Base-by-base conservation (phyloP, 35 echinoderm and acorn worm species). In the Apostichopus parvimensis region DNA sequence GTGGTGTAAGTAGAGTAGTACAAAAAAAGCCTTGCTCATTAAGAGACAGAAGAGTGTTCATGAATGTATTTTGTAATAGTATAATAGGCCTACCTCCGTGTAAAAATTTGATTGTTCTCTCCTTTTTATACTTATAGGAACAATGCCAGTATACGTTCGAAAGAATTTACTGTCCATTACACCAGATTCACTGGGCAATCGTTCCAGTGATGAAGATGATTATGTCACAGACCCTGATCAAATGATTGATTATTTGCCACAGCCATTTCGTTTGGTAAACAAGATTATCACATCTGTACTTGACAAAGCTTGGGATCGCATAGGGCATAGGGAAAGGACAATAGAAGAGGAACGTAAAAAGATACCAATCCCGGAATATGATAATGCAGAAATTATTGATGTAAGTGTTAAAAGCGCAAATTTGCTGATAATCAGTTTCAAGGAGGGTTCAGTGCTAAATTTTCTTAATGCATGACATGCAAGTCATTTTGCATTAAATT, bases 91-190 rank as follows among this genome's bases (percentile, higher is more conserved):
- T 45, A 45, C 34, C 34, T 45, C 3, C 34, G 34, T 75, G 71
- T 75, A 75, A 18, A 20, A 2, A 10, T 82, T 15, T 82, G 6
- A 82, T 34, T 57, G 9, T 82, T 82, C 0, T 82, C 25, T 45
- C 52, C 14, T 45, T 4, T 82, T 45, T 45, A 45, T 20, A 8
- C 25, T 54, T 53, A 11, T 82, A 8, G 9, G n/a, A 23, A 91
- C 54, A 56, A 96, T 96, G 95, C 97, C 97, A 22, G 95, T 96
- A 9, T 99, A 99, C 89, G 97, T 99, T 9, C 79, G 97, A 6
- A 99, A 99, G 81, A 99, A 99, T 61, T 94, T 99, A 65, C 56
- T 99, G 91, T 99, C 95, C 17, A 94, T 96, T 53, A 96, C 92
- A 7, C 97, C 97, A 9, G 94, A 95, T 72, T 92, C 97, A 8